Evolutionary conservation across 2,113 vertebrate species (phyloP).

Genomic region (Tragelaphus buxtoni): DNA sequence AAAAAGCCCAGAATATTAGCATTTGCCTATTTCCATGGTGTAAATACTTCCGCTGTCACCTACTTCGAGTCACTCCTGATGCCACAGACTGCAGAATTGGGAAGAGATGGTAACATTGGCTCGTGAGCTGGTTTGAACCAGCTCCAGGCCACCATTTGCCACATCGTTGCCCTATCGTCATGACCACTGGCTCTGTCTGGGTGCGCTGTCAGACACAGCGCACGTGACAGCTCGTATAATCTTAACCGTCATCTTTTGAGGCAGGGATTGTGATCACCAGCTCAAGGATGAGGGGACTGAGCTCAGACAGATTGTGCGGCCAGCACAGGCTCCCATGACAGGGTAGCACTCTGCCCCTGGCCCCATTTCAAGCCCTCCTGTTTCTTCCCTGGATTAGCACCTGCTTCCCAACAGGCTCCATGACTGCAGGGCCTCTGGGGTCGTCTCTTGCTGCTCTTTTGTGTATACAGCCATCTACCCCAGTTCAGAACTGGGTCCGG

Average conservation of each 20-base stretch:
- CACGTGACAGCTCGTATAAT: accelerated
- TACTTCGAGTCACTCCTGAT: accelerated
- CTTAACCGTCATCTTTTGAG: background rate
- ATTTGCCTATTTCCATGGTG: background rate
- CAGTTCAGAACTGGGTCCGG: background rate
- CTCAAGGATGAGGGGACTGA: background rate
- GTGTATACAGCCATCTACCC: accelerated
- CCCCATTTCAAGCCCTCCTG: background rate
- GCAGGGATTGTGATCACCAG: background rate
- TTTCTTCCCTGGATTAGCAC: background rate
- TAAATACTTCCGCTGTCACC: background rate
- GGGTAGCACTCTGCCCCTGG: too few relatives aligned
- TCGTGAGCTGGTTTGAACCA: accelerated
- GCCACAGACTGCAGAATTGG: background rate
- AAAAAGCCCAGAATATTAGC: background rate
- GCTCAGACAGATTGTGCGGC: background rate
- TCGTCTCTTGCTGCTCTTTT: background rate
- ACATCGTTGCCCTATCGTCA: too few relatives aligned
- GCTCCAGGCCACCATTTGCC: background rate
- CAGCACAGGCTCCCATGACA: background rate
- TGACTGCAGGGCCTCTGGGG: background rate
- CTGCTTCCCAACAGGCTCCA: background rate
- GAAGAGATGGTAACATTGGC: background rate
- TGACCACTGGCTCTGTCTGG: accelerated
- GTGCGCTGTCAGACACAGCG: accelerated